A percentile compares a stretch with the other conserved stretches of the same genome.
Conservation (phyloP, 2,888 invertebrate genomes). For the Polymixis flavicincta region DNA sequence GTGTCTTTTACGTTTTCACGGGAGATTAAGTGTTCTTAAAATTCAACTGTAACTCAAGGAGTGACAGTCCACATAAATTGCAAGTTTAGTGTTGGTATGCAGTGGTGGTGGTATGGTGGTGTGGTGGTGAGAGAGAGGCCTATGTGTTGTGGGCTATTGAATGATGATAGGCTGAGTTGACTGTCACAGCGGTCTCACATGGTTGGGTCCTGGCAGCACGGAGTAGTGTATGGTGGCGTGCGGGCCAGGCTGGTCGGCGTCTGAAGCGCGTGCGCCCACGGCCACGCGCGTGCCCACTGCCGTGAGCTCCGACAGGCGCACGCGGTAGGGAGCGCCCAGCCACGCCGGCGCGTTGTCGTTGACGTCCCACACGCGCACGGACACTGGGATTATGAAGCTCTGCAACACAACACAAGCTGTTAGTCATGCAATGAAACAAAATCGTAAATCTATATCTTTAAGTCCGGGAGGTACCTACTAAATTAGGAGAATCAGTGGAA, state of each 20-base stretch:
- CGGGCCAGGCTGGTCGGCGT: constrained; percentile 96
- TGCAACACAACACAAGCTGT: constrained; percentile 71
- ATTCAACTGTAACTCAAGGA: background rate
- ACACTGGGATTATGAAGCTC: constrained; percentile 95
- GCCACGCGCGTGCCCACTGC: constrained; percentile 93
- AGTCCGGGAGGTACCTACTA: background rate
- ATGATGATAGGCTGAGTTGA: background rate
- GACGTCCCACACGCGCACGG: constrained; percentile 96
- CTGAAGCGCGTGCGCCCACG: constrained; percentile 94
- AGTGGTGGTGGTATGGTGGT: background rate
- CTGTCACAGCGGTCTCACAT: constrained; percentile 85
- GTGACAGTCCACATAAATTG: no score
- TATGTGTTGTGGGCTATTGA: background rate
- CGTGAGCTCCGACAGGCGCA: constrained; percentile 96
- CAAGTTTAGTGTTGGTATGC: background rate
- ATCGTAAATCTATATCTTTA: background rate
- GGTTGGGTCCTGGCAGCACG: constrained; percentile 94
- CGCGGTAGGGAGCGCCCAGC: constrained; percentile 94
- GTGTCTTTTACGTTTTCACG: background rate
- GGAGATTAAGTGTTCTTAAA: background rate
- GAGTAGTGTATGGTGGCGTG: constrained; percentile 96
- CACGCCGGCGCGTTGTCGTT: constrained; percentile 97
- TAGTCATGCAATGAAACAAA: background rate
- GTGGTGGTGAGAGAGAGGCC: no score
- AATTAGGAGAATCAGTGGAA: background rate